Conservation (phyloP, 2,113 vertebrate species). For the Gallinago paraguaiae region DNA sequence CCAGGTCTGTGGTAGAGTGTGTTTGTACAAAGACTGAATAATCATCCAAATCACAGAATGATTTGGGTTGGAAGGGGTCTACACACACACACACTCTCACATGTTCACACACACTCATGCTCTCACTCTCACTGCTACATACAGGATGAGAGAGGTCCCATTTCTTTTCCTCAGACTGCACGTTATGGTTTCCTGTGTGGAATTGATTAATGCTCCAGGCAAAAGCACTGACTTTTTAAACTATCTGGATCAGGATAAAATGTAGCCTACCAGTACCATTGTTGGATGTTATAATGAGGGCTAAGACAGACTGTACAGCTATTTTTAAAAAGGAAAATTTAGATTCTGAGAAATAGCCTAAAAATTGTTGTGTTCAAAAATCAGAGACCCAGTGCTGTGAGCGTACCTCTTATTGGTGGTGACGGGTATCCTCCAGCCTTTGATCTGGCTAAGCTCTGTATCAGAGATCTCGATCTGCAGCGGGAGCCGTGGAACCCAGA, state of each 20-base stretch:
- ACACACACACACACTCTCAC: neutral
- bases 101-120: neutral
- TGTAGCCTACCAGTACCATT: rapidly evolving
- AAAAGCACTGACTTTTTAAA: neutral
- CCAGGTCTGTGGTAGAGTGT: neutral
- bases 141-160: neutral
- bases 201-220: neutral
- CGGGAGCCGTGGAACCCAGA: slow-evolving; percentile 92
- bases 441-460: slow-evolving; percentile 94
- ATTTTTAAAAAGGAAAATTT: neutral
- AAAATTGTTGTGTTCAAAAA: neutral
- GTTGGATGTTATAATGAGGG: neutral
- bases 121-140: no score
- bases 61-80: neutral
- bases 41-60: neutral
- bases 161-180: neutral
- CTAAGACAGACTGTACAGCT: neutral
- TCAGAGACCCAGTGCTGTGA: neutral
- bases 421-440: slow-evolving; percentile 95
- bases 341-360: neutral
- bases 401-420: slow-evolving; percentile 86
- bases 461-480: slow-evolving; percentile 96
- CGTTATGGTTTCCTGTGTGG: neutral
- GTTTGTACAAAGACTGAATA: neutral
- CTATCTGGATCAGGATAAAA: neutral